phyloP scores from a whole-genome alignment of 2,113 vertebrate species.

The Amazona guildingii region DNA sequence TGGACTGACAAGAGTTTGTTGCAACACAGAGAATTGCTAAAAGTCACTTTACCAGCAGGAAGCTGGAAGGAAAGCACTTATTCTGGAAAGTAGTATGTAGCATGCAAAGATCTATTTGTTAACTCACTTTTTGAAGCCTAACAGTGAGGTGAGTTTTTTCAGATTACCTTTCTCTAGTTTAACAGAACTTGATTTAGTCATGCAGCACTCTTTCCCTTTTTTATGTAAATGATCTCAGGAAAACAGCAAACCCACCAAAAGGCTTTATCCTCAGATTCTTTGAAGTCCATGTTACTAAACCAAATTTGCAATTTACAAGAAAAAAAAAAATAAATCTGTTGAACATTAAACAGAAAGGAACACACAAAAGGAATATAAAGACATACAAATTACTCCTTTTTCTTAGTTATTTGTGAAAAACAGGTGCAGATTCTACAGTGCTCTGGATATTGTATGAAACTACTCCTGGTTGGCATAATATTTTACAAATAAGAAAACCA shows the following conservation, averaged over 20 bases:
- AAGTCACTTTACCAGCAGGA: background rate
- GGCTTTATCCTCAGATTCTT: background rate
- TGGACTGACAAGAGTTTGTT: background rate
- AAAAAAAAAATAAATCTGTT: fast-evolving
- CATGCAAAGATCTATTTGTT: background rate
- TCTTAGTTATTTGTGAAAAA: background rate
- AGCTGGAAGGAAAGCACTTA: background rate
- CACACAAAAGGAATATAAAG: background rate
- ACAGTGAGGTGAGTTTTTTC: background rate
- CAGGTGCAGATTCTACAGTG: background rate
- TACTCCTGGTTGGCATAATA: background rate
- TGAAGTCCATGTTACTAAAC: background rate
- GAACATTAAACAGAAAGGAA: background rate
- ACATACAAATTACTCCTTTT: background rate
- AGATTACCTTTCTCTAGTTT: background rate
- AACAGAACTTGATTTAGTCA: background rate
- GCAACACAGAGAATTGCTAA: background rate
- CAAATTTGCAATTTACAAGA: background rate
- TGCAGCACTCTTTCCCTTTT: background rate
- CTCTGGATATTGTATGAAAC: background rate
- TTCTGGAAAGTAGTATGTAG: background rate
- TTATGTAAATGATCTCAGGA: background rate
- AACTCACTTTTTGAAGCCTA: background rate
- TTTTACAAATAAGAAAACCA: background rate
- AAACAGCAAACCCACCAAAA: background rate